Evolutionary conservation across 2,888 invertebrate species (phyloP).

Genomic region (Vannuccia rotundouncinata): DNA sequence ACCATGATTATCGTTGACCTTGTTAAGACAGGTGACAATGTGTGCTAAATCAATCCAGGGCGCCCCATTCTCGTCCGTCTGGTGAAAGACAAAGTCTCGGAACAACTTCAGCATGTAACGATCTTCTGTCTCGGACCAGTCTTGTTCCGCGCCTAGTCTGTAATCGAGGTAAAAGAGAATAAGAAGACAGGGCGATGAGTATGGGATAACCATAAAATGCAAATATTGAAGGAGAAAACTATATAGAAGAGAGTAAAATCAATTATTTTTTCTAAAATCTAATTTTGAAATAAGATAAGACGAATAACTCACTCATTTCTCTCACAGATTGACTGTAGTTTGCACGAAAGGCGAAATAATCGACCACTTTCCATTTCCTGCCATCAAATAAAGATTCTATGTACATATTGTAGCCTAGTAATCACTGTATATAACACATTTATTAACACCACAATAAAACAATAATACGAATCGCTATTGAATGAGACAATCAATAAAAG

Average conservation of each 20-base stretch:
- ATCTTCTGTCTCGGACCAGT: constrained; percentile 96
- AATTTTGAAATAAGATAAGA: neutral
- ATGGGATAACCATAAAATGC: neutral
- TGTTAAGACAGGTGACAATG: constrained; percentile 83
- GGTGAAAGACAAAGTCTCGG: constrained; percentile 92
- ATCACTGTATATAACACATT: no score
- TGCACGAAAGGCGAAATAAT: constrained; percentile 78
- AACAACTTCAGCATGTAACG: constrained; percentile 95
- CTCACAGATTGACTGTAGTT: constrained; percentile 87
- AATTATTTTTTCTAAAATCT: neutral
- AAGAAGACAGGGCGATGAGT: no score
- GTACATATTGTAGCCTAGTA: no score
- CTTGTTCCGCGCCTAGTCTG: constrained; percentile 76
- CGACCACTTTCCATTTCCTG: constrained; percentile 73
- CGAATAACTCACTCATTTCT: constrained; percentile 59
- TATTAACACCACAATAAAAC: no score
- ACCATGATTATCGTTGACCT: no score
- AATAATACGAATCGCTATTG: no score
- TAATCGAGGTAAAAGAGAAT: neutral
- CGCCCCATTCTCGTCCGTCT: constrained; percentile 76
- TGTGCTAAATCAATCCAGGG: constrained; percentile 96
- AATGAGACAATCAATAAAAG: no score
- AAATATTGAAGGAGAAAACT: neutral
- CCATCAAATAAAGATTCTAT: neutral
- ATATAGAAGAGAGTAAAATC: neutral